These are phyloP conservation scores for Idaea aversata DNA, from an alignment of 2,888 invertebrate species.

Conservation along the genomic window DNA sequence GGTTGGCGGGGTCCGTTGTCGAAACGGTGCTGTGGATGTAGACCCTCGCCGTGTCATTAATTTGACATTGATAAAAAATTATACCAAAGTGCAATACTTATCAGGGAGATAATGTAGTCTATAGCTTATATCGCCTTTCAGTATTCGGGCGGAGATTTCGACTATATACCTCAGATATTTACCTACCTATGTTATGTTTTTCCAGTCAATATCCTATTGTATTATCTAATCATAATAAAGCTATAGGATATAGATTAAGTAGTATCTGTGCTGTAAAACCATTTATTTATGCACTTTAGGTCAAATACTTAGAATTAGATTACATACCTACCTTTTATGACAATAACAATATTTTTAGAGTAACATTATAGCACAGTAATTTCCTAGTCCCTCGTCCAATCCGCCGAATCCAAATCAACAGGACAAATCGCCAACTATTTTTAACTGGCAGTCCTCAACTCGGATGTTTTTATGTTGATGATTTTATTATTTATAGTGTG, in stretches of 20 bases:
- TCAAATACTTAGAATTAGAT: too few relatives aligned
- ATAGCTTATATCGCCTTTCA: too few relatives aligned
- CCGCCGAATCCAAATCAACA: too few relatives aligned
- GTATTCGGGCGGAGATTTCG: not conserved
- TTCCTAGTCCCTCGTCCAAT: too few relatives aligned
- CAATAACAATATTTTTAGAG: too few relatives aligned
- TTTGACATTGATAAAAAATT: not conserved
- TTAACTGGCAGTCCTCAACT: too few relatives aligned
- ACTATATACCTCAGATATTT: not conserved
- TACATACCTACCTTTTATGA: too few relatives aligned
- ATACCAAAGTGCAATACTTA: not conserved
- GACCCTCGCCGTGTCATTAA: not conserved
- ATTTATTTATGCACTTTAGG: too few relatives aligned
- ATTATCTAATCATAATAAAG: not conserved
- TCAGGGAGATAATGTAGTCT: not conserved
- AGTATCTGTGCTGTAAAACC: not conserved
- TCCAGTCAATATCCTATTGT: not conserved
- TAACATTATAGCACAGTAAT: too few relatives aligned
- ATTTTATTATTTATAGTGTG: not conserved
- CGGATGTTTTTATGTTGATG: too few relatives aligned
- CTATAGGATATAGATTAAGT: not conserved
- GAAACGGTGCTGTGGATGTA: not conserved
- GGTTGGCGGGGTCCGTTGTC: not conserved
- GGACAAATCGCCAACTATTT: too few relatives aligned
- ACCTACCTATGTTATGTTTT: not conserved